These are phyloP conservation scores for Drosophila limbata DNA, from an alignment of 2,888 invertebrate genomes.

Conservation along the genomic window DNA sequence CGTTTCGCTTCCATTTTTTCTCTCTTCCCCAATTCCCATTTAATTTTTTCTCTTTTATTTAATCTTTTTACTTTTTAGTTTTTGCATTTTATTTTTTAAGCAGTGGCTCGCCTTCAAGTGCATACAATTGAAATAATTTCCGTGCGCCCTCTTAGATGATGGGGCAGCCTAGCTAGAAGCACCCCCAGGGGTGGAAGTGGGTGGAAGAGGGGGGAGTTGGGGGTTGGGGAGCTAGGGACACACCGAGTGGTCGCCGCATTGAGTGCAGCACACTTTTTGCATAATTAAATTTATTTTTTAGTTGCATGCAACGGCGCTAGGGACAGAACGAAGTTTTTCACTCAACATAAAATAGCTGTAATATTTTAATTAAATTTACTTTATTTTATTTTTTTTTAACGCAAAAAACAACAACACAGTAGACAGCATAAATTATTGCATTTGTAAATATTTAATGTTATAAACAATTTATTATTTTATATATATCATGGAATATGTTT, in stretches of 20 bases:
- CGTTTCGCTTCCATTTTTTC: constrained; percentile 53
- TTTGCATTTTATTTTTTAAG: constrained; percentile 25
- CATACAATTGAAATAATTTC: constrained; percentile 84
- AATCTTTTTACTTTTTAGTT: constrained; percentile 5
- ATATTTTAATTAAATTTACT: constrained; percentile 75
- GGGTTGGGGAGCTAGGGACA: not conserved
- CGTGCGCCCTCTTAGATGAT: constrained; percentile 50
- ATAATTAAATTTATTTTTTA: constrained; percentile 78
- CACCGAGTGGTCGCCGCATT: constrained; percentile 28
- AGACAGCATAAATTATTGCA: not conserved
- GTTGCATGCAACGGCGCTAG: constrained; percentile 56
- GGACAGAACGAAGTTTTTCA: constrained; percentile 18
- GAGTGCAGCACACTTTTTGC: constrained; percentile 77
- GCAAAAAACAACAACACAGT: not conserved
- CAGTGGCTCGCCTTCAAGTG: constrained; percentile 62
- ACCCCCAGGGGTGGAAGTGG: not conserved
- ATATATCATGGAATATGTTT: too few relatives aligned
- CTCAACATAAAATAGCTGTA: constrained; percentile 61
- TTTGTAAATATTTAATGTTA: too few relatives aligned
- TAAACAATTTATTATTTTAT: too few relatives aligned
- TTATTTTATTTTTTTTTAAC: constrained; percentile 29
- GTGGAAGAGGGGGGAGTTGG: not conserved
- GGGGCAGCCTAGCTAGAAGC: constrained; percentile 12
- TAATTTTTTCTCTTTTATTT: constrained; percentile 1
- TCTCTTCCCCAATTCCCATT: not conserved